Evolutionary conservation across 2,888 invertebrate species (phyloP).

Genomic region (Parnassius mnemosyne): DNA sequence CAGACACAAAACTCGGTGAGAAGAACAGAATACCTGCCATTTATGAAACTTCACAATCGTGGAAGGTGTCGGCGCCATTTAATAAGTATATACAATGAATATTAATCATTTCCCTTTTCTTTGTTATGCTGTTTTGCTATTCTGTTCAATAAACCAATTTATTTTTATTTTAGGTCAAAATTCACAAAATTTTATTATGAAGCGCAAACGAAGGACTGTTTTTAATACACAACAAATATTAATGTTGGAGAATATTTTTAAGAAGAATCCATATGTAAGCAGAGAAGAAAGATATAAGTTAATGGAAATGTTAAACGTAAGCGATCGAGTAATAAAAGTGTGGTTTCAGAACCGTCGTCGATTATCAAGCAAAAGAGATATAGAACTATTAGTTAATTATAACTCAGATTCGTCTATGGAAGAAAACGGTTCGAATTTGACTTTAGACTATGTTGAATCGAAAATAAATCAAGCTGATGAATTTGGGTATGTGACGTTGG

Average conservation of each 20-base stretch:
- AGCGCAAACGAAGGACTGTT: constrained; percentile 84
- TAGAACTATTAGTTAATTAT: constrained; percentile 26
- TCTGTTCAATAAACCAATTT: background rate
- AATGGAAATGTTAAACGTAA: constrained; percentile 73
- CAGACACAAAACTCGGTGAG: background rate
- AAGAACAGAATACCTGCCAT: background rate
- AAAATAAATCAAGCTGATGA: constrained; percentile 47
- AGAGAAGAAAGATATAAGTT: constrained; percentile 85
- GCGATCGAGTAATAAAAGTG: constrained; percentile 86
- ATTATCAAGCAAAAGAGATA: constrained; percentile 71
- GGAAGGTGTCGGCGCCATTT: background rate
- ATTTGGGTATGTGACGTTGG: constrained; percentile 50
- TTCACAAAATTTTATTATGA: constrained; percentile 39
- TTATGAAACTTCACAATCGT: background rate
- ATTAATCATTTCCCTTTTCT: background rate
- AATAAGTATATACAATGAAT: constrained; percentile 1
- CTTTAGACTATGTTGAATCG: constrained; percentile 42
- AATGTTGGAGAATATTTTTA: constrained; percentile 86
- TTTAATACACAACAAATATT: constrained; percentile 87
- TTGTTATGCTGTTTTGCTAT: background rate
- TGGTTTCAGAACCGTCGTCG: constrained; percentile 87
- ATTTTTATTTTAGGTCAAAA: constrained; percentile 27
- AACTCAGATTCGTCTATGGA: constrained; percentile 31
- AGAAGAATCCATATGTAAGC: constrained; percentile 83
- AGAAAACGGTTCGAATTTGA: constrained; percentile 25